phyloP scores from a whole-genome alignment of 2,888 invertebrate genomes.

The Metalampra italica region DNA sequence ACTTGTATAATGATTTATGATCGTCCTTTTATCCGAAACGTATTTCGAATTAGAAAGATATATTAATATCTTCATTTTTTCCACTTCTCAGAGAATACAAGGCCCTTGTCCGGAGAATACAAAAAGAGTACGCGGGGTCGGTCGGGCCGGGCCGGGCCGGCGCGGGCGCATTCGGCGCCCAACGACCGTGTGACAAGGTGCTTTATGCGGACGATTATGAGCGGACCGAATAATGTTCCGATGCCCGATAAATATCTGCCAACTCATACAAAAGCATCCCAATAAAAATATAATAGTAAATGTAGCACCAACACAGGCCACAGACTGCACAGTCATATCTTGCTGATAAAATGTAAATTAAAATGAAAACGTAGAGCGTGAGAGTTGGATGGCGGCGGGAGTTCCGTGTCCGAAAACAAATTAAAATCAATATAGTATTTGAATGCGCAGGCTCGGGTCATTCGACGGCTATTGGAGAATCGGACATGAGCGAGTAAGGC shows the following conservation, averaged over 20 bases:
- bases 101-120: constrained; percentile 59
- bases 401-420: constrained; percentile 47
- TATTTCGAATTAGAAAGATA: constrained; percentile 78
- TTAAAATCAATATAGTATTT: constrained; percentile 48
- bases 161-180: constrained; percentile 68
- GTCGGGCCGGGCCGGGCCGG: constrained; percentile 22
- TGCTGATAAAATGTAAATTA: constrained; percentile 65
- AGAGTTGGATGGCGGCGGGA: constrained; percentile 37
- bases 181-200: constrained; percentile 78
- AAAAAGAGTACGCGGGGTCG: constrained; percentile 68
- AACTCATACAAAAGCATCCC: constrained; percentile 78
- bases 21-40: constrained; percentile 72
- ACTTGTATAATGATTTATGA: constrained; percentile 70
- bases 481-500: constrained; percentile 24
- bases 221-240: constrained; percentile 75
- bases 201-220: constrained; percentile 77
- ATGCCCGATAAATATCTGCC: constrained; percentile 79
- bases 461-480: constrained; percentile 30
- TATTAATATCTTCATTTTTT: constrained; percentile 79
- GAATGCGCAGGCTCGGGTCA: constrained; percentile 36
- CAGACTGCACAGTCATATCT: constrained; percentile 74
- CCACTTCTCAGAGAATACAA: constrained; percentile 74
- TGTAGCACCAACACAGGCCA: constrained; percentile 71
- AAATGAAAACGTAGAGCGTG: constrained; percentile 53
- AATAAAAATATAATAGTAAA: constrained; percentile 78